A percentile compares a stretch with the other conserved stretches of the same genome.
Evolutionary conservation across 2,888 invertebrate genomes (phyloP).

Genomic region (Pristionchus maxplancki): DNA sequence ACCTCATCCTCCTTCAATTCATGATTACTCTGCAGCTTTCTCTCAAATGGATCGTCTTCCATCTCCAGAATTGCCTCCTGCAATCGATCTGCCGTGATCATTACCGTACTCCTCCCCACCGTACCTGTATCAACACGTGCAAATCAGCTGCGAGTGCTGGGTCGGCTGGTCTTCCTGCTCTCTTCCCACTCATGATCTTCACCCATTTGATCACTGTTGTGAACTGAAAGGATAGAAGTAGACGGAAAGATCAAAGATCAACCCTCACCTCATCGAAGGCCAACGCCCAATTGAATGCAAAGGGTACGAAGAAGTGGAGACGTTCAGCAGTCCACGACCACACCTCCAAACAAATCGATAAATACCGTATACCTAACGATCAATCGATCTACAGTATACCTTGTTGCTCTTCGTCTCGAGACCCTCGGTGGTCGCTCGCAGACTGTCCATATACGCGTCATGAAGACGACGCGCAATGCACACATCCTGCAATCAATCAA

Average conservation of each 20-base stretch:
- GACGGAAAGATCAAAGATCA: conserved; percentile 26
- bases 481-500: conserved; percentile 50
- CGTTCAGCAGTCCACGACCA: conserved; percentile 78
- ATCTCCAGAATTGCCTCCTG: conserved; percentile 91
- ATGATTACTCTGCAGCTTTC: conserved; percentile 89
- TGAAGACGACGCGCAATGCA: conserved; percentile 51
- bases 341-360: conserved; percentile 76
- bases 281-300: conserved; percentile 78
- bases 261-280: conserved; percentile 78
- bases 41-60: conserved; percentile 97
- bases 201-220: conserved; percentile 95
- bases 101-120: background rate
- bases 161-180: conserved; percentile 84
- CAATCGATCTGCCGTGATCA: background rate
- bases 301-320: conserved; percentile 78
- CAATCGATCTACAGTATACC: conserved; percentile 49
- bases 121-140: conserved; percentile 86
- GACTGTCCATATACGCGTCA: conserved; percentile 52
- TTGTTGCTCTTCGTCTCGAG: conserved; percentile 53
- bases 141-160: conserved; percentile 90
- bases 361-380: background rate
- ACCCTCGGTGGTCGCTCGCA: conserved; percentile 52
- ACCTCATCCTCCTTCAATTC: conserved; percentile 92
- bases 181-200: conserved; percentile 83
- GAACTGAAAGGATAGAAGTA: conserved; percentile 73